Base-by-base conservation (phyloP, 2,113 vertebrate species). In the Bubo bubo region DNA sequence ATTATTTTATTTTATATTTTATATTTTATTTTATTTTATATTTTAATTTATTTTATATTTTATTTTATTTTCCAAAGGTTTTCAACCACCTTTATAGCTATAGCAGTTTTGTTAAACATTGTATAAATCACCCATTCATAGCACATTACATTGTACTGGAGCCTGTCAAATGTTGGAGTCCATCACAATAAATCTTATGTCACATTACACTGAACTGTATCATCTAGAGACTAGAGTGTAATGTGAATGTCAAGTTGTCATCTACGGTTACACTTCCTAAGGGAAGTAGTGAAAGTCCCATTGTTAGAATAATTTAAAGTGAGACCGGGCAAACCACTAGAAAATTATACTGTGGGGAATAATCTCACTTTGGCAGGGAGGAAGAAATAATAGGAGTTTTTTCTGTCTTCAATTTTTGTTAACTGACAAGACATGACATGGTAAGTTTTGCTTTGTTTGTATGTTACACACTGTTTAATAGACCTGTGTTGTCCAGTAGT, bases 181-280 rank as follows among this genome's bases (percentile, higher is more conserved):
- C 74, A 63, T 95, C 84, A 90, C 80, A 88, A 70, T 93, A 91
- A 82, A 96, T 91, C 47, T 95, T 68, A 52, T 85, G 66, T 93
- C 80, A 94, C 20, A 45, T 89, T 96, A 79, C n/a, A 59, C 12
- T 88, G 74, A 91, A 77, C 75, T 43, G 62, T 79, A 66, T 74
- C 63, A 80, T 52, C 70, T 41, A 66, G 89, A 19, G 91, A 93
- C 66, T 77, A 50, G 55, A 90, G 24, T 70, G 58, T 93, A 94
- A 93, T 80, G 74, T 72, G 84, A 94, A 93, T 96, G 94, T 94
- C 95, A 97, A 39, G 86, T 90, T 95, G 81, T 90, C 87, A 82
- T 82, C 53, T 74, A 19, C 14, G n/a, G 28, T 85, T 95, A 71
- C 53, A 47, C 26, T 93, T 96, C 93, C 84, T 83, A 80, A 91